These are phyloP conservation scores for Ptychochromis oligacanthus DNA, from an alignment of 2,113 vertebrate genomes.

Conservation along the genomic window DNA sequence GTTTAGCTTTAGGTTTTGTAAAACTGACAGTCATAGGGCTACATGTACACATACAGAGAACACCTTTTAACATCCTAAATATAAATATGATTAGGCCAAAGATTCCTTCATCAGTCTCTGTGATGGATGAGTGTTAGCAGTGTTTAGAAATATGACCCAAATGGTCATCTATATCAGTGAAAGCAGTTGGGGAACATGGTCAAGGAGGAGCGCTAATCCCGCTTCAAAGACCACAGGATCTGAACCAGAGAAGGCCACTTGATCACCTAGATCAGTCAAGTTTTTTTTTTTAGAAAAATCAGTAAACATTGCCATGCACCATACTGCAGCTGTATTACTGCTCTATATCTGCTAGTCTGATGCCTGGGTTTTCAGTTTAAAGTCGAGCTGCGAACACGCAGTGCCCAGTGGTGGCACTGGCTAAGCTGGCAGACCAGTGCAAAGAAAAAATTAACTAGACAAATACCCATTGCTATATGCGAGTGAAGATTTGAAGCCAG, in stretches of 20 bases:
- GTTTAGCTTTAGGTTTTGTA: conserved; percentile 22
- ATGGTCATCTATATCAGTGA: conserved; percentile 17
- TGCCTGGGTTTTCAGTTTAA: conserved; percentile 44
- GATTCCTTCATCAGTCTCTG: conserved; percentile 31
- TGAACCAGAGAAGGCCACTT: conserved; percentile 70
- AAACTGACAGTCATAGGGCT: conserved; percentile 45
- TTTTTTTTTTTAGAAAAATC: conserved; percentile 27
- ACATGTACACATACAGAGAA: conserved; percentile 60
- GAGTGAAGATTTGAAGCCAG: conserved; percentile 24
- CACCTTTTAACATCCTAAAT: conserved; percentile 42
- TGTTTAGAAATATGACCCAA: conserved; percentile 12
- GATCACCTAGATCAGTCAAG: conserved; percentile 43
- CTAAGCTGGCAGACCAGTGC: conserved; percentile 49
- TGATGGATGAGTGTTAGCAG: conserved; percentile 37
- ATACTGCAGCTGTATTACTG: conserved; percentile 34
- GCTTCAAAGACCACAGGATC: conserved; percentile 55
- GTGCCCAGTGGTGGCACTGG: conserved; percentile 36
- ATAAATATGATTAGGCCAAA: conserved; percentile 47
- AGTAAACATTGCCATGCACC: conserved; percentile 69
- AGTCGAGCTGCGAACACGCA: conserved; percentile 25
- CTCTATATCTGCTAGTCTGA: conserved; percentile 33
- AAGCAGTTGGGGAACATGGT: not conserved
- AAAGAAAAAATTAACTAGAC: conserved; percentile 30
- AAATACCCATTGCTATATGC: conserved; percentile 11
- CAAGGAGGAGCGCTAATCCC: conserved; percentile 13